Conservation (phyloP, 2,888 invertebrate genomes). For the Himalopsyche kuldschensis region DNA sequence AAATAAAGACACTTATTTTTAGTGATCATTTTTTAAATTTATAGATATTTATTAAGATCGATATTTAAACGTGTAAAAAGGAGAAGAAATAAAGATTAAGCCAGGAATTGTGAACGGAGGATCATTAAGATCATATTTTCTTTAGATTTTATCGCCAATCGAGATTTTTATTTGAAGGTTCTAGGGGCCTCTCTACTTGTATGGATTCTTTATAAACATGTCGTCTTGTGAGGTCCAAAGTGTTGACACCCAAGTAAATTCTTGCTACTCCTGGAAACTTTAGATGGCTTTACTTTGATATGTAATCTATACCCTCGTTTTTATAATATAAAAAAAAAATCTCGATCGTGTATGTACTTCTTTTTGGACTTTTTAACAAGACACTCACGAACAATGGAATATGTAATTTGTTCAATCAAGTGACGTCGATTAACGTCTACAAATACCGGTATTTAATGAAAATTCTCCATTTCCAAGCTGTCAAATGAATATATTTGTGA, state of each 20-base stretch:
- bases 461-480: no score
- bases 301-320: constrained; percentile 22
- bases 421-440: background rate
- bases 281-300: constrained; percentile 16
- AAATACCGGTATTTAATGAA: background rate
- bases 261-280: constrained; percentile 29
- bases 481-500: no score
- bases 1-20: no score
- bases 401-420: background rate
- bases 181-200: constrained; percentile 4
- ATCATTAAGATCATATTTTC: no score
- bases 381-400: background rate
- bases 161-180: background rate
- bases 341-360: constrained; percentile 10
- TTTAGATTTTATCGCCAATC: no score
- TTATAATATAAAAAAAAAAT: constrained; percentile 15
- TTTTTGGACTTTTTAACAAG: constrained; percentile 13
- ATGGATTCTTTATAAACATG: constrained; percentile 9
- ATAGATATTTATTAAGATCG: no score
- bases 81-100: no score
- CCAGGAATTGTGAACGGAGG: no score
- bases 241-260: constrained; percentile 4
- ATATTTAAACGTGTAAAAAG: no score
- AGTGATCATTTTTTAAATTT: no score
- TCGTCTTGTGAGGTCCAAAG: constrained; percentile 28